Evolutionary conservation across 2,797 vertebrate genomes (phyloP), one percentile per base, ranked within the genome.

Genomic region (Eremophila alpestris): DNA sequence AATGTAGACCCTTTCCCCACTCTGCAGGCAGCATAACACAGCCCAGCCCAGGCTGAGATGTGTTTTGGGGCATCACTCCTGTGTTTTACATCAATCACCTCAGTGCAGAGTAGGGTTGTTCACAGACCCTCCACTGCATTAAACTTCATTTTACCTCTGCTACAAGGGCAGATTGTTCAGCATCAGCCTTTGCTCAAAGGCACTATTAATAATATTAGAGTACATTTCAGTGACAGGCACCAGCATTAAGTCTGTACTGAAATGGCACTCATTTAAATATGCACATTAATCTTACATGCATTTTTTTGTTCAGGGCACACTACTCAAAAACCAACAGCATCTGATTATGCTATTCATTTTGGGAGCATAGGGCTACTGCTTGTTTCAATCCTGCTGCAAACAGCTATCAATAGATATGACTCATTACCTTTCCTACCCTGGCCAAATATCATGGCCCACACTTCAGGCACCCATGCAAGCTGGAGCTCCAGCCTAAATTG

Each of bases 351-450:
- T 55, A 29, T 77, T 92, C 17, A 41, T 65, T 90, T 70, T 63
- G 32, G 46, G 38, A 92, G 13, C 0, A 0, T n/a, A 68, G 87
- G 75, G 71, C 60, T 69, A 26, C 71, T 75, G 64, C 62, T 92
- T 65, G 81, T 55, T 81, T 85, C 62, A 81, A 58, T 81, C 87
- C 87, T 94, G 82, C 62, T 93, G 69, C 93, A 83, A 81, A 87
- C 83, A 89, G 9, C 43, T 56, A 19, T 60, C 89, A 24, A 60
- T 38, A 83, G 46, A 54, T 43, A 41, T 74, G 80, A 82, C 48
- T 94, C 62, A 63, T 43, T 74, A 36, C 89, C 29, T 77, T 84
- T 78, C 54, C 67, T 70, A 19, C 58, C 34, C 49, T 69, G 41
- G 17, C 52, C 81, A 89, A 73, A 64, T 56, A 63, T 10, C 46